phyloP scores from a whole-genome alignment of 2,888 invertebrate species.

The Ophion ventricosus region DNA sequence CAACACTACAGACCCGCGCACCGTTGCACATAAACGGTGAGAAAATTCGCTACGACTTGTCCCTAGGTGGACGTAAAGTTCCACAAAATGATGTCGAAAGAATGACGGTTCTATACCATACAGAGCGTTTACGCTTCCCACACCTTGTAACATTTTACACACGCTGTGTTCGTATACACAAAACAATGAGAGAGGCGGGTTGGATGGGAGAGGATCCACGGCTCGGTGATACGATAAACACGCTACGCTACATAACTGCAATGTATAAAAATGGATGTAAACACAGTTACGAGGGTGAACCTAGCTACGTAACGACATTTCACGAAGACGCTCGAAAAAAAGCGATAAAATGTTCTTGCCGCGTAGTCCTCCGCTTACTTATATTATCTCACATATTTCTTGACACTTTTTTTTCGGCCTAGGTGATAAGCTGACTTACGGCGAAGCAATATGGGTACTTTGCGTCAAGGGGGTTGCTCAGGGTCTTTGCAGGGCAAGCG shows the following conservation, averaged over 20 bases:
- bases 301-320: not conserved
- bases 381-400: not conserved
- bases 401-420: not conserved
- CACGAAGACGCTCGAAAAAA: not conserved
- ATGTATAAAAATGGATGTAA: constrained; percentile 22
- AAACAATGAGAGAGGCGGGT: not conserved
- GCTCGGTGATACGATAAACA: constrained; percentile 48
- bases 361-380: too few relatives aligned
- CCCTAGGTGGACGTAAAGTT: not conserved
- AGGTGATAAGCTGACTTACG: too few relatives aligned
- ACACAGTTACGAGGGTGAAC: constrained; percentile 19
- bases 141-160: constrained; percentile 23
- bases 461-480: too few relatives aligned
- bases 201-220: not conserved
- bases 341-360: not conserved
- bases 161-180: constrained; percentile 7
- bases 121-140: constrained; percentile 31
- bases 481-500: too few relatives aligned
- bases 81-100: not conserved
- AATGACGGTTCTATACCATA: constrained; percentile 1
- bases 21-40: constrained; percentile 17
- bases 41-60: constrained; percentile 36
- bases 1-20: not conserved
- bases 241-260: constrained; percentile 7
- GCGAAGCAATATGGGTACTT: too few relatives aligned